Evolutionary conservation across 2,113 vertebrate species (phyloP), one percentile per base, ranked within the genome.

Genomic region (Physeter macrocephalus): DNA sequence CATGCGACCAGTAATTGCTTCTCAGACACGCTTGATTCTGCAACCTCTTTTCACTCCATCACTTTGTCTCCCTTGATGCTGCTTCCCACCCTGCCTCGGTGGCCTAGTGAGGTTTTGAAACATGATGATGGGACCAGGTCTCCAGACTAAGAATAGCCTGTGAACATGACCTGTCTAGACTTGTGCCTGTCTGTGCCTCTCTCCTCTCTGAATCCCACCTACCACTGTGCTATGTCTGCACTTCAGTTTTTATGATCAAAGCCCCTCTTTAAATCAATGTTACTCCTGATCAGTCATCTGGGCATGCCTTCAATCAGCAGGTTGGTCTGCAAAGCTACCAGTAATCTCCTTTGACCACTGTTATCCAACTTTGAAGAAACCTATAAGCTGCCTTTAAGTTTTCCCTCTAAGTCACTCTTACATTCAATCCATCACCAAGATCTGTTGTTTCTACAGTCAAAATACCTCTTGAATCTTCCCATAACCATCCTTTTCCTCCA

Each of bases 221-320:
- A 69, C 91, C 80, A 94, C 41, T 41, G 36, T 80, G 54, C 90
- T 96, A 86, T 93, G 88, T 94, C 93, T 95, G 93, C 74, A 64
- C 83, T 83, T 95, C 57, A 71, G 46, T 90, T 96, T 93, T 93
- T 91, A 69, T 77, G 83, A 94, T 92, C 91, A 94, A 96, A 98
- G 90, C 13, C 69, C 87, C 27, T 81, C 75, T 94, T 93, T 95
- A 96, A 97, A 74, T 84, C 90, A 94, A 3, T 67, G 39, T 62
- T 95, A 88, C 85, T 90, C 84, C 52, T 84, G 74, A 95, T 72
- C 59, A 90, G 49, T 94, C 94, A 94, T 78, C 69, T 52, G 78
- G 43, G 62, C 18, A 29, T 72, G 57, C 75, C 84, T 89, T 27
- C 52, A 92, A 43, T 64, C 62, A 49, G 89, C 52, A 93, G n/a